A percentile compares a stretch with the other conserved stretches of the same genome.
phyloP scores from a whole-genome alignment of 2,888 invertebrate species.

The Lobophora halterata region DNA sequence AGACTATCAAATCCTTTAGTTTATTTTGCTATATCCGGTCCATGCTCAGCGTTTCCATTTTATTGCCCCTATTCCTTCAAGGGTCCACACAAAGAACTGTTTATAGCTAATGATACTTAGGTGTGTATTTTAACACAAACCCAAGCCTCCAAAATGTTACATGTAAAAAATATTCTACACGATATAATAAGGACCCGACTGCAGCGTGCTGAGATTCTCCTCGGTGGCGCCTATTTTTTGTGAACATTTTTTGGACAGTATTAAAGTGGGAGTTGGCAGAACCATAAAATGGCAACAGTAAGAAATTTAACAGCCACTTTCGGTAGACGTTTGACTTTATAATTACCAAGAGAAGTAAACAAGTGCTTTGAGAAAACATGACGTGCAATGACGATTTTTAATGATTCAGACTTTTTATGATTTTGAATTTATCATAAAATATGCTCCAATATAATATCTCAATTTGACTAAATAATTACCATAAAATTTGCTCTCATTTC shows the following conservation, averaged over 20 bases:
- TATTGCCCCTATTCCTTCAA: conserved; percentile 72
- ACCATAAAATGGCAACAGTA: conserved; percentile 74
- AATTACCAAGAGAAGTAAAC: conserved; percentile 40
- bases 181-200: conserved; percentile 64
- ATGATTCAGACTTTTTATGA: no score
- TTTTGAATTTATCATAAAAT: no score
- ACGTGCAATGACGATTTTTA: no score
- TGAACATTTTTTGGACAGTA: conserved; percentile 66
- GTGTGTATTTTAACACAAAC: conserved; percentile 80
- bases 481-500: no score
- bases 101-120: conserved; percentile 79
- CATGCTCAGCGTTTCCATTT: conserved; percentile 62
- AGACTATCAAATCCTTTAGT: conserved; percentile 32
- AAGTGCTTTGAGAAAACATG: no score
- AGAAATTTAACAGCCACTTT: conserved; percentile 70
- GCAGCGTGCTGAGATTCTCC: conserved; percentile 54
- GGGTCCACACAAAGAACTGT: conserved; percentile 75
- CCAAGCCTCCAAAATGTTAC: conserved; percentile 61
- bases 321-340: conserved; percentile 55
- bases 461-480: no score
- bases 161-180: conserved; percentile 71
- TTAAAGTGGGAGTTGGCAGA: conserved; percentile 64
- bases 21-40: conserved; percentile 45
- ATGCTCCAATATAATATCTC: no score
- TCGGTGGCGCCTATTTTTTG: conserved; percentile 78